Evolutionary conservation across 1,140 invertebrate genomes (phyloP).

Genomic region (Pygmarrhopalites habei): DNA sequence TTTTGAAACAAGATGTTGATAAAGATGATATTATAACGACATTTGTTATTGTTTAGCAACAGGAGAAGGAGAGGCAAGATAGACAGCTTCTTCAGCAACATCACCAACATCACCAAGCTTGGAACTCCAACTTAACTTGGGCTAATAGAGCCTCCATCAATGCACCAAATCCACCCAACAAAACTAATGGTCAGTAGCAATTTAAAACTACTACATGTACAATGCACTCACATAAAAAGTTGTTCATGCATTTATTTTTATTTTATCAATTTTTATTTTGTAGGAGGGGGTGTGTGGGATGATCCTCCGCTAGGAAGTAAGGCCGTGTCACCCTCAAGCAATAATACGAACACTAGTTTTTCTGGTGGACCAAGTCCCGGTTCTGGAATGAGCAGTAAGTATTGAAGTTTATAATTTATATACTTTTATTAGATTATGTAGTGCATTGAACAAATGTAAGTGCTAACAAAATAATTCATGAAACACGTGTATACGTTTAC

Average conservation of each 20-base stretch:
- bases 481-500: no score
- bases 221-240: no score
- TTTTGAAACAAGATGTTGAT: no score
- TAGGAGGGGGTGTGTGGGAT: slow-evolving; percentile 35
- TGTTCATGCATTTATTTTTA: no score
- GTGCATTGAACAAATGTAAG: no score
- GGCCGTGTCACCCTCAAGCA: neutral
- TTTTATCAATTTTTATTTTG: neutral
- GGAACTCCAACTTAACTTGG: slow-evolving; percentile 39
- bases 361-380: neutral
- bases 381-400: no score
- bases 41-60: slow-evolving; percentile 19
- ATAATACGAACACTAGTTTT: slow-evolving; percentile 4
- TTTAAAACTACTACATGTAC: no score
- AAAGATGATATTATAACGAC: no score
- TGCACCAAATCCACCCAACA: slow-evolving; percentile 24
- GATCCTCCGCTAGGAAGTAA: slow-evolving; percentile 14
- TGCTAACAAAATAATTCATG: no score
- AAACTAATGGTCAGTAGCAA: slow-evolving; percentile 27
- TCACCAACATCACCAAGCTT: slow-evolving; percentile 42
- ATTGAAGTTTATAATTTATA: no score
- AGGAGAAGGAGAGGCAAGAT: slow-evolving; percentile 52
- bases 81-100: slow-evolving; percentile 41
- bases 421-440: no score
- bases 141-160: slow-evolving; percentile 38